A percentile compares a stretch with the other conserved stretches of the same genome.
phyloP scores from a whole-genome alignment of 2,888 invertebrate genomes.

The Aleiodes testaceus region DNA sequence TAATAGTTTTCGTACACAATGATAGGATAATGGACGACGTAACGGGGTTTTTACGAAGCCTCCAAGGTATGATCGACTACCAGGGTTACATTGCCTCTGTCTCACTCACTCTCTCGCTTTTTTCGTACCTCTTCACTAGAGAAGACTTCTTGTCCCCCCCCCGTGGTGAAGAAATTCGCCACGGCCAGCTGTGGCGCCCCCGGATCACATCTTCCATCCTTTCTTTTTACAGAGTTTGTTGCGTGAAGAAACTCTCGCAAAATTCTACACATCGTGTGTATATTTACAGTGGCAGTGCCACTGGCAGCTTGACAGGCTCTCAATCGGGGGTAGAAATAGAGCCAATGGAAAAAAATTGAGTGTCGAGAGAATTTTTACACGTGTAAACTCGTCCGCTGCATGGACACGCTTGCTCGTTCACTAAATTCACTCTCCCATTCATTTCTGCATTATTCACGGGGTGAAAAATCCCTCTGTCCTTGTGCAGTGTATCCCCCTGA shows the following conservation, averaged over 20 bases:
- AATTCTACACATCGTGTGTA: neutral
- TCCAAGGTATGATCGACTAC: constrained; percentile 55
- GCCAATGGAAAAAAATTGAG: constrained; percentile 22
- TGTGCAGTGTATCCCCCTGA: constrained; percentile 44
- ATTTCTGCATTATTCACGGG: constrained; percentile 60
- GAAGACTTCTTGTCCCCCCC: constrained; percentile 27
- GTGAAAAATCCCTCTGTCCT: constrained; percentile 46
- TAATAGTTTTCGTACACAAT: constrained; percentile 52
- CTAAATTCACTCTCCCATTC: constrained; percentile 45
- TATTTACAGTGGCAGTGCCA: constrained; percentile 11
- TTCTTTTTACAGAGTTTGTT: constrained; percentile 32
- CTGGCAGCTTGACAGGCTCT: constrained; percentile 37
- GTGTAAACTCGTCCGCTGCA: constrained; percentile 50
- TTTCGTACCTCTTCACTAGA: constrained; percentile 1
- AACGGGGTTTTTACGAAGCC: constrained; percentile 51
- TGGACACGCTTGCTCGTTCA: constrained; percentile 44
- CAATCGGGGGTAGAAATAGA: neutral
- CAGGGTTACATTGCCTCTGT: constrained; percentile 14
- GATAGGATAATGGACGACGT: constrained; percentile 56
- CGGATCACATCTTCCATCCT: constrained; percentile 34
- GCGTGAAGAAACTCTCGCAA: constrained; percentile 26
- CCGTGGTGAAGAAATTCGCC: constrained; percentile 64
- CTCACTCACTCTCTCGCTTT: constrained; percentile 25
- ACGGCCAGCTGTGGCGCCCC: constrained; percentile 68
- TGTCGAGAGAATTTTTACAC: constrained; percentile 44